These are phyloP conservation scores for Glaucidium brasilianum DNA, from an alignment of 2,113 vertebrate genomes.

Conservation along the genomic window DNA sequence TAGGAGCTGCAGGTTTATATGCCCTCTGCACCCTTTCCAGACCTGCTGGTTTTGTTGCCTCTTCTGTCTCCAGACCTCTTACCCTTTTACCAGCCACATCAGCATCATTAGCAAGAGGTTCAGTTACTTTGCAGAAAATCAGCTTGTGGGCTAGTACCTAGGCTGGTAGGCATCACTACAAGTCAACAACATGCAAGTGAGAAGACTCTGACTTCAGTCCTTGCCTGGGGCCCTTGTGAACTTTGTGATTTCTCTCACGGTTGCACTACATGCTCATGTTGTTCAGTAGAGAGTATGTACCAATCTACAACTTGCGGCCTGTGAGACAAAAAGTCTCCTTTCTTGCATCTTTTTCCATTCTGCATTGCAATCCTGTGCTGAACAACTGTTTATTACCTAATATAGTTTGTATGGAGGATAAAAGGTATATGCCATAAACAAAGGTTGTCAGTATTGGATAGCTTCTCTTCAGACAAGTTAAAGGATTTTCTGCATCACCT, in stretches of 20 bases:
- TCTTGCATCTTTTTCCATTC: neutral
- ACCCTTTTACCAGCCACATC: neutral
- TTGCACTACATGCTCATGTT: accelerated
- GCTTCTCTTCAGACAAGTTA: neutral
- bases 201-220: neutral
- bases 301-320: neutral
- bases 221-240: neutral
- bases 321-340: neutral
- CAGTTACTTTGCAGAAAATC: neutral
- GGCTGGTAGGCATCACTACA: neutral
- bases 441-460: neutral
- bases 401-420: neutral
- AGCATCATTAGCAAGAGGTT: neutral
- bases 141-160: neutral
- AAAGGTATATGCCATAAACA: neutral
- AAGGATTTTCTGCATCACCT: neutral
- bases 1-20: neutral
- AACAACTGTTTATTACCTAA: neutral
- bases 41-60: neutral
- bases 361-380: neutral
- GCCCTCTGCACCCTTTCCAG: neutral
- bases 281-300: neutral
- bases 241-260: neutral
- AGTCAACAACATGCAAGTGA: neutral
- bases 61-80: neutral